A percentile compares a stretch with the other conserved stretches of the same genome.
These are phyloP conservation scores for Neodiprion virginianus DNA, from an alignment of 1,140 invertebrate species.

Conservation along the genomic window DNA sequence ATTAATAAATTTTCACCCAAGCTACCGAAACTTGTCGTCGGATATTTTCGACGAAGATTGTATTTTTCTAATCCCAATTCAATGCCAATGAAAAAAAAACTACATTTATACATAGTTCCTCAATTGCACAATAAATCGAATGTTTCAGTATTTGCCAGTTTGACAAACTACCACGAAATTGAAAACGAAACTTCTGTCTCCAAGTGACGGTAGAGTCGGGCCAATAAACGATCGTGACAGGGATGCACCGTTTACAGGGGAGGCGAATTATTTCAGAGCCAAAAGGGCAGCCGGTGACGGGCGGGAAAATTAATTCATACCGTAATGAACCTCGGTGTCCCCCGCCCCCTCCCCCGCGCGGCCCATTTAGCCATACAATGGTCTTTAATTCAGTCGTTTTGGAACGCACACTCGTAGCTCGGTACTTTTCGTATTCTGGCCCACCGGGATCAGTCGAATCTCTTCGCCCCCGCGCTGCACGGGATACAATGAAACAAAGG, in stretches of 20 bases:
- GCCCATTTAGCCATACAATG: background rate
- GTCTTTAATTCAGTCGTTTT: constrained; percentile 1
- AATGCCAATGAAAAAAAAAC: too few relatives aligned
- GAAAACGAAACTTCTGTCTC: background rate
- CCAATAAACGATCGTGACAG: background rate
- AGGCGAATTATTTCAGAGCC: background rate
- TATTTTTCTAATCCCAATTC: too few relatives aligned
- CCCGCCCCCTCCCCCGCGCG: background rate
- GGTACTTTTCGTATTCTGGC: background rate
- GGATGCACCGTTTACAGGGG: background rate
- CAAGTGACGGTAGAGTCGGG: background rate
- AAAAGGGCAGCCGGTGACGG: background rate
- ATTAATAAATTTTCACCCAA: too few relatives aligned
- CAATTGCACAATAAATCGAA: too few relatives aligned
- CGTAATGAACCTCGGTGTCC: background rate
- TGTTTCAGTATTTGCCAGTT: too few relatives aligned
- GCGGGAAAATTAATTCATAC: constrained; percentile 4
- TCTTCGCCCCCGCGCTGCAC: background rate
- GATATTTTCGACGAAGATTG: too few relatives aligned
- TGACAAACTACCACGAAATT: background rate
- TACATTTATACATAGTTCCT: too few relatives aligned
- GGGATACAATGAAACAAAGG: background rate
- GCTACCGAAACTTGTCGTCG: too few relatives aligned
- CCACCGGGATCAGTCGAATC: background rate
- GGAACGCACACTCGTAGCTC: background rate